These are phyloP conservation scores for Tachysurus fulvidraco DNA, from an alignment of 2,113 vertebrate species.

Conservation along the genomic window DNA sequence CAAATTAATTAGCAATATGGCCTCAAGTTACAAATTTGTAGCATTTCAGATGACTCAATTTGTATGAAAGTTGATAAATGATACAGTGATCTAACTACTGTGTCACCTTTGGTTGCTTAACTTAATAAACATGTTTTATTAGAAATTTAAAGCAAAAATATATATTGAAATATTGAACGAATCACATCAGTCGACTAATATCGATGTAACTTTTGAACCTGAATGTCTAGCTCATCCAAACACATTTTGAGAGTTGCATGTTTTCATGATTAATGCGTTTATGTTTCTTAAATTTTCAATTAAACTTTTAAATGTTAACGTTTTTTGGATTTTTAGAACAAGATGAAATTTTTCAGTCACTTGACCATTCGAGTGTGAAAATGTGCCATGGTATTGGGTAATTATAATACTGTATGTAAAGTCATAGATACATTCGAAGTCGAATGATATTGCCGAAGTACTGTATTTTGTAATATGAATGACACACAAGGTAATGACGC, in stretches of 20 bases:
- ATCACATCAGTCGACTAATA: background rate
- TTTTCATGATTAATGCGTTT: background rate
- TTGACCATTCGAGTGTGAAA: background rate
- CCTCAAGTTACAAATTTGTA: conserved; percentile 2
- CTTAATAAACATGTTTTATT: background rate
- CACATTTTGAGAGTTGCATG: no score
- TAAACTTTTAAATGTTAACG: background rate
- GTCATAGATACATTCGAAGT: background rate
- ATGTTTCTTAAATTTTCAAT: background rate
- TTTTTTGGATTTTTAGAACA: background rate
- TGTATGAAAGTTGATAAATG: background rate
- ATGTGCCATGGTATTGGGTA: background rate
- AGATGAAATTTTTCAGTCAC: background rate
- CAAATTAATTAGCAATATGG: conserved; percentile 4
- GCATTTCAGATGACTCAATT: background rate
- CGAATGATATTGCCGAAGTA: background rate
- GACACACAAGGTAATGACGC: background rate
- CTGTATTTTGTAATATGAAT: background rate
- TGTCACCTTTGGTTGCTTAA: background rate
- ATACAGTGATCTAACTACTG: background rate
- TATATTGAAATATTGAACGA: background rate
- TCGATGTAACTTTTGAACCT: background rate
- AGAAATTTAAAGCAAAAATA: background rate
- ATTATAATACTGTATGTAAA: background rate
- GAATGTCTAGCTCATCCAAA: background rate